These are phyloP conservation scores for Sarcophaga bullata DNA, from an alignment of 1,140 invertebrate genomes.

Conservation along the genomic window DNA sequence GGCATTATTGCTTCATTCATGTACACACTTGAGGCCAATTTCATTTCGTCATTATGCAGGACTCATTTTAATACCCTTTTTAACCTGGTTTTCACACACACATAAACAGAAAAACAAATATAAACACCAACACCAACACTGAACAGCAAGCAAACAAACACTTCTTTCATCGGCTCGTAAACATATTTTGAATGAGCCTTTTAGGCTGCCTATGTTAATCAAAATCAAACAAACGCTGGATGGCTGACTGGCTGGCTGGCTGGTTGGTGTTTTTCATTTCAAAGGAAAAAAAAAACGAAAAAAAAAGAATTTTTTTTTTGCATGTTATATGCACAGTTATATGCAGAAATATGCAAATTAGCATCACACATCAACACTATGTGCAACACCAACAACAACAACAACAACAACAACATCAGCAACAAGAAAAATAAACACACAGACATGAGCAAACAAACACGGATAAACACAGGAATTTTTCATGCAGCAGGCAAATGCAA, in stretches of 20 bases:
- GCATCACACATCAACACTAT: slow-evolving; percentile 36
- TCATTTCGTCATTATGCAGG: neutral
- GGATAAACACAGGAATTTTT: neutral
- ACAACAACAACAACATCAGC: too few species aligned
- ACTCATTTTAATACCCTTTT: neutral
- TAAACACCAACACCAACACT: too few species aligned
- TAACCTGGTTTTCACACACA: neutral
- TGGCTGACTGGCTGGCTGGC: too few species aligned
- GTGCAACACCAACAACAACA: too few species aligned
- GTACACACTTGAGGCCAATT: too few species aligned
- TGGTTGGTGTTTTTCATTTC: too few species aligned
- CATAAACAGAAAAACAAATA: too few species aligned
- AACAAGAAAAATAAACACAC: slow-evolving; percentile 4
- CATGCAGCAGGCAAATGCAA: neutral
- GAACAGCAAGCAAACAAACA: neutral
- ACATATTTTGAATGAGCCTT: neutral
- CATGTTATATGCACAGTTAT: neutral
- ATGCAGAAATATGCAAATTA: slow-evolving; percentile 33
- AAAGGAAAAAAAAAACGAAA: too few species aligned
- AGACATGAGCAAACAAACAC: slow-evolving; percentile 1
- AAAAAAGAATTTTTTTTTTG: neutral
- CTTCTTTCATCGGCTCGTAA: neutral
- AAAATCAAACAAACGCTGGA: slow-evolving; percentile 17
- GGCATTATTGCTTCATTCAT: neutral
- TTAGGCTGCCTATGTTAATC: slow-evolving; percentile 28